Evolutionary conservation across 2,113 vertebrate species (phyloP).

Genomic region (Stegostoma tigrinum): DNA sequence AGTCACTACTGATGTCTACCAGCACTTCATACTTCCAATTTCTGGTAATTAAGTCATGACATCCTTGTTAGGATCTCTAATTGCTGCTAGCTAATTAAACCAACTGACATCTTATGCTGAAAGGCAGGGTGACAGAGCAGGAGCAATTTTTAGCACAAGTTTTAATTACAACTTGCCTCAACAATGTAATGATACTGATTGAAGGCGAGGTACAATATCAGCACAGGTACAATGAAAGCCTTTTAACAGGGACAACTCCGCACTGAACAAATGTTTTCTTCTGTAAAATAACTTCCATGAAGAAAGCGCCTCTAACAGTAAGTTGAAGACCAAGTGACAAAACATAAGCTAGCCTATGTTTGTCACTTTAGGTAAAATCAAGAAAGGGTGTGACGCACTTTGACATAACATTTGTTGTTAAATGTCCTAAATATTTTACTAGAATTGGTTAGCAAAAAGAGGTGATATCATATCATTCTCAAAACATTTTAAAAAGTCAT

Average conservation of each 20-base stretch:
- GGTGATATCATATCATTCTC: background rate
- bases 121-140: slow-evolving; percentile 11
- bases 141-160: background rate
- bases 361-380: background rate
- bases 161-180: slow-evolving; percentile 26
- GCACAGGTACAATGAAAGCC: no score
- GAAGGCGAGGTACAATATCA: background rate
- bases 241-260: background rate
- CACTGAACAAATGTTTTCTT: background rate
- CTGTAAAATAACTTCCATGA: background rate
- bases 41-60: slow-evolving; percentile 37
- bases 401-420: background rate
- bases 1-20: slow-evolving; percentile 36
- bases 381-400: background rate
- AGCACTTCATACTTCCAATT: slow-evolving; percentile 36
- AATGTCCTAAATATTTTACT: background rate
- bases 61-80: slow-evolving; percentile 35
- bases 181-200: background rate
- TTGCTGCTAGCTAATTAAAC: slow-evolving; percentile 36
- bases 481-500: background rate
- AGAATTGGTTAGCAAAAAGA: background rate
- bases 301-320: background rate
- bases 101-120: slow-evolving; percentile 36
- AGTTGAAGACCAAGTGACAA: background rate
- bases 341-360: background rate